These are phyloP conservation scores for Andrena hattorfiana DNA, from an alignment of 2,888 invertebrate species.

Conservation along the genomic window DNA sequence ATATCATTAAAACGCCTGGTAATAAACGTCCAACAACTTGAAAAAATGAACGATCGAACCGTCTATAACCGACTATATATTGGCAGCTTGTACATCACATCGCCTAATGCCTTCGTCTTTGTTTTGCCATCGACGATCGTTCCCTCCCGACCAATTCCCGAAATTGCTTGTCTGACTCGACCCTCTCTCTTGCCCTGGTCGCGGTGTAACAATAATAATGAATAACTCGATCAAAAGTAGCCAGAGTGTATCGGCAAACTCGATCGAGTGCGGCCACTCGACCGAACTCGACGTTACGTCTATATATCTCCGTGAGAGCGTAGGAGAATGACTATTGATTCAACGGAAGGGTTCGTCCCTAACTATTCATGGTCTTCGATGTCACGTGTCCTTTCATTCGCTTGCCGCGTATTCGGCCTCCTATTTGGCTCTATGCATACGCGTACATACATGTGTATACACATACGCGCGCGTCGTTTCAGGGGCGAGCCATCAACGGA, in stretches of 20 bases:
- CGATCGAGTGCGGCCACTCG: constrained; percentile 37
- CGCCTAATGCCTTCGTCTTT: constrained; percentile 4
- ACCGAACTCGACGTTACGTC: constrained; percentile 33
- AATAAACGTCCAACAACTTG: neutral
- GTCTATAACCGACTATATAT: no score
- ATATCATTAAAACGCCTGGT: neutral
- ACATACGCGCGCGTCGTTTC: constrained; percentile 11
- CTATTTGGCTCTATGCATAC: constrained; percentile 9
- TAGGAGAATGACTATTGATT: constrained; percentile 77
- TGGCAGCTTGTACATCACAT: no score
- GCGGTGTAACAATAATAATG: constrained; percentile 55
- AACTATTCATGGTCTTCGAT: constrained; percentile 79
- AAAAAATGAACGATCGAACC: neutral
- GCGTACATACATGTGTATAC: neutral
- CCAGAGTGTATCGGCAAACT: constrained; percentile 50
- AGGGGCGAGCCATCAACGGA: constrained; percentile 23
- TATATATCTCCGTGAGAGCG: constrained; percentile 61
- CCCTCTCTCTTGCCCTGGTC: neutral
- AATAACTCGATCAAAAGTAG: constrained; percentile 57
- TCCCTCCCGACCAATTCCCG: neutral
- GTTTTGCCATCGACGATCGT: neutral
- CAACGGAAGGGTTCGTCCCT: constrained; percentile 74
- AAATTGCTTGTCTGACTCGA: constrained; percentile 24
- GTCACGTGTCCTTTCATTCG: constrained; percentile 81
- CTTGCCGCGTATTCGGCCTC: constrained; percentile 65